Evolutionary conservation across 53 echinoderm and acorn worm genomes (phyloP).

Genomic region (Crossaster papposus): DNA sequence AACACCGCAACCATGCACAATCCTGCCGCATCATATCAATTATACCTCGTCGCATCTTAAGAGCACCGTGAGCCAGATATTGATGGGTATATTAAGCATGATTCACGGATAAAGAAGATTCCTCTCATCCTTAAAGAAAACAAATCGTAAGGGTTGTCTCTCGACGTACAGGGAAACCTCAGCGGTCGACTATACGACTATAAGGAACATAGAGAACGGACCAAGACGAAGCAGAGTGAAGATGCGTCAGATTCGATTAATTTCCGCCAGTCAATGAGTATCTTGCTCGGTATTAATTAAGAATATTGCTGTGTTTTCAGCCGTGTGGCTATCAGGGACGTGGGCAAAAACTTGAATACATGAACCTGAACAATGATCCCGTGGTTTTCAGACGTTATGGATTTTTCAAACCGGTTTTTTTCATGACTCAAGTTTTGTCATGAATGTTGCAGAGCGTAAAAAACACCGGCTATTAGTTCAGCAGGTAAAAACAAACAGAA

Average conservation of each 20-base stretch:
- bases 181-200: background rate
- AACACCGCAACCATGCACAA: background rate
- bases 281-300: constrained; percentile 39
- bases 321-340: background rate
- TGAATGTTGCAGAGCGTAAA: background rate
- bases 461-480: too few relatives aligned
- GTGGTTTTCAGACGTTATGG: constrained; percentile 31
- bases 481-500: background rate
- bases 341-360: background rate
- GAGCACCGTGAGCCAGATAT: constrained; percentile 25
- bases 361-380: constrained; percentile 17
- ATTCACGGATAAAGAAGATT: constrained; percentile 2
- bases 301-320: constrained; percentile 49
- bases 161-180: background rate
- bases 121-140: constrained; percentile 50
- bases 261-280: constrained; percentile 1
- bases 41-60: constrained; percentile 6
- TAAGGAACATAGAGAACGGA: background rate
- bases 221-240: background rate
- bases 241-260: constrained; percentile 50
- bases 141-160: constrained; percentile 28
- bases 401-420: constrained; percentile 28
- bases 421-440: constrained; percentile 58
- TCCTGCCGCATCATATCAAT: background rate
- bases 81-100: constrained; percentile 21